phyloP scores from a whole-genome alignment of 2,888 invertebrate genomes.

The Drosophila colorata region DNA sequence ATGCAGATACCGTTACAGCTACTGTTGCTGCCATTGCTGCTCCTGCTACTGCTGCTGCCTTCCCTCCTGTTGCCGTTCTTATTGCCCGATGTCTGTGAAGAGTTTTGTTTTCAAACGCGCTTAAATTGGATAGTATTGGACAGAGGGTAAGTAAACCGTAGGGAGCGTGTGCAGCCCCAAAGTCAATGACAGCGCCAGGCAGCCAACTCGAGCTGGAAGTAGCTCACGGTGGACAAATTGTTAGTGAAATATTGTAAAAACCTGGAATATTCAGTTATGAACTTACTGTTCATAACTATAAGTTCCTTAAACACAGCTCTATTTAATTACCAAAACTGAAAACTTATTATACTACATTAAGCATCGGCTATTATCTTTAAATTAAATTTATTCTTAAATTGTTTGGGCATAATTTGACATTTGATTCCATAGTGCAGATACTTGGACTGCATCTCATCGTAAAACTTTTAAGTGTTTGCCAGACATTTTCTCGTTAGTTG shows the following conservation, averaged over 20 bases:
- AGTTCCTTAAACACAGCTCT: background rate
- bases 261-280: background rate
- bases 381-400: background rate
- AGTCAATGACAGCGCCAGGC: constrained; percentile 32
- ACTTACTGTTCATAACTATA: background rate
- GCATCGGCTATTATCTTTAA: background rate
- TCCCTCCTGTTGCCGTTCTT: background rate
- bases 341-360: background rate
- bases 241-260: background rate
- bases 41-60: background rate
- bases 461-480: constrained; percentile 78
- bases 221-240: constrained; percentile 47
- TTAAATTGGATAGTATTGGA: constrained; percentile 33
- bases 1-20: constrained; percentile 31
- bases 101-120: constrained; percentile 50
- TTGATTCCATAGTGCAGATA: constrained; percentile 37
- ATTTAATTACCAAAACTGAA: background rate
- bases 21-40: background rate
- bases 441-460: constrained; percentile 65
- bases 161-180: constrained; percentile 18
- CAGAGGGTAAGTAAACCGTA: constrained; percentile 25
- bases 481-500: constrained; percentile 78
- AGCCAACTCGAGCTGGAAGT: constrained; percentile 14
- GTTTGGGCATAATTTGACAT: background rate
- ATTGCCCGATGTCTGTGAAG: constrained; percentile 26